Evolutionary conservation across 2,797 vertebrate genomes (phyloP), one percentile per base, ranked within the genome.

Genomic region (Erpetoichthys calabaricus): DNA sequence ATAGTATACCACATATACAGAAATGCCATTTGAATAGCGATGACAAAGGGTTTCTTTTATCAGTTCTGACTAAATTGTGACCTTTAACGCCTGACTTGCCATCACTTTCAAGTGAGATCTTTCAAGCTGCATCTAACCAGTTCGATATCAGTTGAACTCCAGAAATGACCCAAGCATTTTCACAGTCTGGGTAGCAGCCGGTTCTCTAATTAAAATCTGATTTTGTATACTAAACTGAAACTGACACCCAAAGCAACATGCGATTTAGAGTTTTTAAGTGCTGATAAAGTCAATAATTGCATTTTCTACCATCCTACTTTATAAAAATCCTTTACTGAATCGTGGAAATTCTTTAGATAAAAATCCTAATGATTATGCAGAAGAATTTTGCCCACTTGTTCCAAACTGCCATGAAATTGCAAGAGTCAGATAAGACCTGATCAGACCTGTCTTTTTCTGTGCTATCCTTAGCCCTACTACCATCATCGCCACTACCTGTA

Each of bases 371-470:
- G 73, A 68, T 63, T 63, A 72, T 74, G 77, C 66, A 64, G 72
- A 74, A 58, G 58, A 75, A 75, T 76, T 83, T 75, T 81, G 81
- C 78, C 80, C 77, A 85, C 82, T 86, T 80, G 80, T 63, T 81
- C 79, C 81, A 83, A 86, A 85, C 80, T 78, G 70, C 77, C 81
- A 79, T 85, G 83, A 84, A 80, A 80, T 74, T 72, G 75, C 67
- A 66, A 63, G 66, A 70, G 71, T 59, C 69, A 76, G 80, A 84
- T 86, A 81, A 84, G 79, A 68, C 80, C 72, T 80, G 82, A 79
- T 76, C 69, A 68, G 78, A 80, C 82, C 71, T 68, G 80, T 75
- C 75, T 66, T 64, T 62, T 70, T 73, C 65, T 59, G 62, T 72
- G 69, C 71, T 75, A 50, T 56, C 5, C 59, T 65, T 56, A 62